Base-by-base conservation (phyloP, 2,888 invertebrate genomes). In the Yponomeuta plumbellus region DNA sequence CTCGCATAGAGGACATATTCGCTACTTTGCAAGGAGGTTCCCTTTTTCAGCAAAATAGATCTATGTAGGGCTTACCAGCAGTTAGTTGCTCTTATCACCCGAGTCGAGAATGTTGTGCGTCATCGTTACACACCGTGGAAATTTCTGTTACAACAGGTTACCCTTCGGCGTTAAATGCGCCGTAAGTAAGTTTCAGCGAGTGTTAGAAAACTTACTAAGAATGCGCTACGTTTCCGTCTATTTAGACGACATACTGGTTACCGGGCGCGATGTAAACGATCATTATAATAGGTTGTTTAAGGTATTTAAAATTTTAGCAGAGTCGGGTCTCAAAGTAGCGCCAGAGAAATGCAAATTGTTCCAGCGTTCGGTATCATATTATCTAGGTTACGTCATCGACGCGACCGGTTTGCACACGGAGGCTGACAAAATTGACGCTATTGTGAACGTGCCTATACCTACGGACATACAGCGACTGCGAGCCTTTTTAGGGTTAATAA, bases 401-500 rank as follows among this genome's bases (percentile, higher is more conserved):
- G 64, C 40, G 22, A 44, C 40, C 40, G 64, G 64, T 13, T 21
- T 40, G 20, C 64, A 64, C 20, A 64, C 64, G 11, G 40, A 52
- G 20, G 20, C 44, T 1, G 22, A 64, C 2, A 64, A 64, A 13
- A 11, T 64, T 6, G 63, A 40, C 11, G 64, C 40, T 20, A 21
- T 64, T 13, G 10, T 21, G 22, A 26, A 22, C 6, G 22, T 44
- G 8, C 6, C 44, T 11, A 11, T 8, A 17, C 64, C 44, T 40
- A 17, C 40, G 21, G 22, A 64, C 44, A 21, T 64, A 8, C 17
- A n/a, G 3, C 20, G 22, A 17, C 44, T 64, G n/a, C 40, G 40
- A 23, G 39, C 63, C 40, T 63, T 63, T 21, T 20, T 63, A 21
- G 64, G 64, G 11, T 22, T 64, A n/a, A 44, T 64, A n/a, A 64